Conservation (phyloP, 1,140 invertebrate species). For the Neoseiulus cucumeris region DNA sequence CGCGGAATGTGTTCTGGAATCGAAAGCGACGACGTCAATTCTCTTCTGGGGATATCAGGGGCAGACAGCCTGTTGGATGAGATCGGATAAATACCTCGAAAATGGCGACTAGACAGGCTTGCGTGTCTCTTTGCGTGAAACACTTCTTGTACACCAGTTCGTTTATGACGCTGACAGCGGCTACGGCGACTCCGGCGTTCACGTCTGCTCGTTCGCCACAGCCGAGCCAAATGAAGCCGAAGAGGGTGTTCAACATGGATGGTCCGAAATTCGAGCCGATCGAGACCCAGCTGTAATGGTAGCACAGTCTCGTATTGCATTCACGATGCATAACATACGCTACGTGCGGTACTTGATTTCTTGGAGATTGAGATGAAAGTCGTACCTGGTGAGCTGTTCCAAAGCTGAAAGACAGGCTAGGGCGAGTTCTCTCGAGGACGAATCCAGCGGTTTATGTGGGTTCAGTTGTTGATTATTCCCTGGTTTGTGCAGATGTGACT, state of each 20-base stretch:
- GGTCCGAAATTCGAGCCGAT: slow-evolving; percentile 1
- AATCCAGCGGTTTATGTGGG: not conserved
- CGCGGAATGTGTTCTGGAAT: not conserved
- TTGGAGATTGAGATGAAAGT: too few species aligned
- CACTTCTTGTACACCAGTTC: not conserved
- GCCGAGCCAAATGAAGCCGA: not conserved
- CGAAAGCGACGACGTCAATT: too few species aligned
- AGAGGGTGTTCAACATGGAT: not conserved
- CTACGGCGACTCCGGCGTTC: not conserved
- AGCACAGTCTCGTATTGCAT: too few species aligned
- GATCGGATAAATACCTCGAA: not conserved
- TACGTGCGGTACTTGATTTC: too few species aligned
- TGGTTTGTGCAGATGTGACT: too few species aligned
- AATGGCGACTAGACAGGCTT: not conserved
- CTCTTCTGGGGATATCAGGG: too few species aligned
- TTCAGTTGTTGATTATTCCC: not conserved
- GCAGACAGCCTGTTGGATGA: too few species aligned
- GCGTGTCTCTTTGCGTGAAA: slow-evolving; percentile 1
- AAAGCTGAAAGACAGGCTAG: not conserved
- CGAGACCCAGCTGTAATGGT: not conserved
- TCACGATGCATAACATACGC: too few species aligned
- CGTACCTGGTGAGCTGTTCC: not conserved
- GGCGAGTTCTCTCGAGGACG: not conserved
- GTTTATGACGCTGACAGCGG: not conserved
- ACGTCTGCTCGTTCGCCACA: not conserved